Percentiles rank a stretch among this genome's conserved stretches.
Conservation (phyloP, 2,797 vertebrate genomes). For the Lutjanus argentimaculatus region DNA sequence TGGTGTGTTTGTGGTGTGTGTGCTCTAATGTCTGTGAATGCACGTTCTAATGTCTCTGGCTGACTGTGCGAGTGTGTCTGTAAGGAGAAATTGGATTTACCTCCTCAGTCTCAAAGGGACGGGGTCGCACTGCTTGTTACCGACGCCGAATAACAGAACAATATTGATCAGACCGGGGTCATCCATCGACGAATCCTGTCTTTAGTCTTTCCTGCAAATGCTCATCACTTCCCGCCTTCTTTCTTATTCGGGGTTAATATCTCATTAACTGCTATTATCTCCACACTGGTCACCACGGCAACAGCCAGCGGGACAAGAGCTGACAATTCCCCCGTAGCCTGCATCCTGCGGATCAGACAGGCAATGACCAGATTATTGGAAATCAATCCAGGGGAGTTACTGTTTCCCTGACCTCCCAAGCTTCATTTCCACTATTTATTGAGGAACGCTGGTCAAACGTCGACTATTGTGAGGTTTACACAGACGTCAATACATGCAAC, state of each 20-base stretch:
- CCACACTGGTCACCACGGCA: slow-evolving; percentile 58
- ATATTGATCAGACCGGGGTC: slow-evolving; percentile 65
- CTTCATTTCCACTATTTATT: slow-evolving; percentile 77
- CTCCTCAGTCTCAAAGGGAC: slow-evolving; percentile 32
- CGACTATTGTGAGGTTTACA: slow-evolving; percentile 64
- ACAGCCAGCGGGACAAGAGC: slow-evolving; percentile 49
- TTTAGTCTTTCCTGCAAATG: slow-evolving; percentile 38
- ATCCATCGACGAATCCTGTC: slow-evolving; percentile 34
- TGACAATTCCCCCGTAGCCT: slow-evolving; percentile 48
- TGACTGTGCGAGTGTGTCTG: slow-evolving; percentile 26
- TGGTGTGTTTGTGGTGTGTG: slow-evolving; percentile 21
- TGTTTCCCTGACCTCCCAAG: slow-evolving; percentile 72
- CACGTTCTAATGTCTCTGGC: slow-evolving; percentile 7
- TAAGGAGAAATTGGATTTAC: slow-evolving; percentile 50
- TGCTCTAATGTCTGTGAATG: slow-evolving; percentile 10
- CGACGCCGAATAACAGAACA: slow-evolving; percentile 42
- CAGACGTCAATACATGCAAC: slow-evolving; percentile 63
- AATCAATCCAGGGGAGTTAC: slow-evolving; percentile 79
- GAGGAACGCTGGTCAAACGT: slow-evolving; percentile 66
- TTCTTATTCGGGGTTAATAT: slow-evolving; percentile 73
- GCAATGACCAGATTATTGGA: slow-evolving; percentile 76
- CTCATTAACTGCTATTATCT: slow-evolving; percentile 77
- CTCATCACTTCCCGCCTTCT: slow-evolving; percentile 61
- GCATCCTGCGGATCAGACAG: slow-evolving; percentile 67
- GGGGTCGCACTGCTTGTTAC: slow-evolving; percentile 49